Evolutionary conservation across 2,797 vertebrate species (phyloP), one percentile per base, ranked within the genome.

Genomic region (Alca torda): DNA sequence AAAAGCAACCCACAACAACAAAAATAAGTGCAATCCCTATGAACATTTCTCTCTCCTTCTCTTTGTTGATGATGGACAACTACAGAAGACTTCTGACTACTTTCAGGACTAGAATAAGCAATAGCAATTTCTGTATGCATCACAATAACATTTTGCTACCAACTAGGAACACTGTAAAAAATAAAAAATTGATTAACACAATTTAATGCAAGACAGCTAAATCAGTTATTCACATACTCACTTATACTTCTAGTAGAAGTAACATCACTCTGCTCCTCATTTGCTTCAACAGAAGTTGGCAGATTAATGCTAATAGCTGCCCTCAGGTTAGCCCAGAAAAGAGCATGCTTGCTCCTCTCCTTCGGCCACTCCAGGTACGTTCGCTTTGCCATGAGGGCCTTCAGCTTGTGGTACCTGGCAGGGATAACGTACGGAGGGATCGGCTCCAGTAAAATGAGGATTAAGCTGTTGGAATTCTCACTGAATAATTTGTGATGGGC

Each of bases 311-410:
- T 43, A 31, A 99, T 97, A 18, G 98, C 98, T 73, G 99, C 99
- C 94, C 98, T 97, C 63, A 99, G 98, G 86, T 14, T 99, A 33
- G 98, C 98, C 99, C 98, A 99, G 95, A 99, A 99, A 33, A 99
- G 96, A n/a, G 96, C 98, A 35, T 76, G 98, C 82, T 99, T 99
- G 88, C 96, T 97, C 85, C 92, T 98, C 84, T 99, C 99, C 70
- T 98, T 98, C 0, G 99, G 99, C 99, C 99, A 99, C 95, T 99
- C 99, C 93, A 99, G 90, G 82, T 99, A 99, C 15, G 99, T 99
- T 86, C 98, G 93, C 20, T 97, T 98, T 9, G 91, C 87, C 99
- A 99, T 99, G 91, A 99, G 98, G 93, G 98, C 97, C 95, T 98
- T 96, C 83, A 94, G 98, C 98, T 89, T 99, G 96, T 98, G 97